phyloP scores from a whole-genome alignment of 2,797 vertebrate genomes.

The Phataginus tetradactyla region DNA sequence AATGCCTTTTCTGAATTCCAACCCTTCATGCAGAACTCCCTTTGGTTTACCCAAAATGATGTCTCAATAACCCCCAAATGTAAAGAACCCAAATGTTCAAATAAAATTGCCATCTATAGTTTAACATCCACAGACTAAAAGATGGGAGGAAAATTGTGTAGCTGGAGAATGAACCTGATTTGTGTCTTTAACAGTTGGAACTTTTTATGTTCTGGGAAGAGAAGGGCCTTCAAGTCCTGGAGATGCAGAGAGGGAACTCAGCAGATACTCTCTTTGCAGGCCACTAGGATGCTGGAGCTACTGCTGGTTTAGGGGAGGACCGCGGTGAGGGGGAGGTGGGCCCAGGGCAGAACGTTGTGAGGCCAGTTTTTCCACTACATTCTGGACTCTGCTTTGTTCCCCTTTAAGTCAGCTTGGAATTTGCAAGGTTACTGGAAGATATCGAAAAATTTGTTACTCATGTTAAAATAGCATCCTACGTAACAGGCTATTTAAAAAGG shows the following conservation, averaged over 20 bases:
- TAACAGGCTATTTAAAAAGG: slow-evolving; percentile 69
- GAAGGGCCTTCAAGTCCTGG: slow-evolving; percentile 74
- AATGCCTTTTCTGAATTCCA: background rate
- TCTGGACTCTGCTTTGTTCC: slow-evolving; percentile 71
- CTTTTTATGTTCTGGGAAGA: background rate
- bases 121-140: background rate
- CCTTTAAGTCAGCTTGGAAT: slow-evolving; percentile 83
- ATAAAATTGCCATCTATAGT: background rate
- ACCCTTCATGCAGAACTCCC: background rate
- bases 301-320: slow-evolving; percentile 59
- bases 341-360: background rate
- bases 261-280: slow-evolving; percentile 72
- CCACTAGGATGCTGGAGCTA: slow-evolving; percentile 58
- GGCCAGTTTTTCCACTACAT: slow-evolving; percentile 59
- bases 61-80: background rate
- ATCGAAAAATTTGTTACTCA: slow-evolving; percentile 79
- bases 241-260: slow-evolving; percentile 76
- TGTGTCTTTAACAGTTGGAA: background rate
- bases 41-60: background rate
- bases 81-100: background rate
- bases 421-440: slow-evolving; percentile 81
- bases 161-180: slow-evolving; percentile 59
- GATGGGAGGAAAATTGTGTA: background rate
- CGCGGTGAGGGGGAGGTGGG: background rate
- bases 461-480: slow-evolving; percentile 71